Conservation (phyloP, 2,113 vertebrate species). For the Eulemur rufifrons region DNA sequence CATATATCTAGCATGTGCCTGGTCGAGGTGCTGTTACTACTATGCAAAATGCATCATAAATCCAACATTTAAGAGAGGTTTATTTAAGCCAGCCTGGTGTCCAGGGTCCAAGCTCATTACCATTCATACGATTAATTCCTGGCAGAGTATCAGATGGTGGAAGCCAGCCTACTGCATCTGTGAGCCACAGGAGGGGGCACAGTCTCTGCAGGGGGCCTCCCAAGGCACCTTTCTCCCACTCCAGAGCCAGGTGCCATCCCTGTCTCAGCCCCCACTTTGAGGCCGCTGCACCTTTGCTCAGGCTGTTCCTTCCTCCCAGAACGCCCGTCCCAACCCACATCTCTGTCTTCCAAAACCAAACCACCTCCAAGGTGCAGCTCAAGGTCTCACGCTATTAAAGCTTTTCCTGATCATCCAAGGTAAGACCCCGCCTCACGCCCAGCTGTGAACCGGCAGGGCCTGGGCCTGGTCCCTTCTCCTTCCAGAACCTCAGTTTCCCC, state of each 20-base stretch:
- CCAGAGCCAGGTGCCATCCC: background rate
- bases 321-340: background rate
- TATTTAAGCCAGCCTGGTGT: conserved; percentile 67
- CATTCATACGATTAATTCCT: conserved; percentile 69
- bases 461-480: background rate
- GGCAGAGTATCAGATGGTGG: background rate
- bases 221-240: background rate
- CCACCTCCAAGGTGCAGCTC: background rate
- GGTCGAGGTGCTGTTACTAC: conserved; percentile 35
- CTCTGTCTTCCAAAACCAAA: background rate
- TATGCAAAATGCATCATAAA: conserved; percentile 60
- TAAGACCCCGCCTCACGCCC: background rate
- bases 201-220: background rate
- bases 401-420: background rate
- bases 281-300: background rate
- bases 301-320: background rate
- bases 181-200: background rate
- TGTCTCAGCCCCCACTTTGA: background rate
- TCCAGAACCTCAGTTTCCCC: background rate
- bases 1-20: conserved; percentile 54
- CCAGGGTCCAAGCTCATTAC: conserved; percentile 59
- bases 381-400: background rate
- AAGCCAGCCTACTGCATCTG: conserved; percentile 29
- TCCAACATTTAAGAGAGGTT: conserved; percentile 61
- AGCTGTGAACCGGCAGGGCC: background rate